Conservation (phyloP, 2,113 vertebrate genomes). For the Charina bottae region DNA sequence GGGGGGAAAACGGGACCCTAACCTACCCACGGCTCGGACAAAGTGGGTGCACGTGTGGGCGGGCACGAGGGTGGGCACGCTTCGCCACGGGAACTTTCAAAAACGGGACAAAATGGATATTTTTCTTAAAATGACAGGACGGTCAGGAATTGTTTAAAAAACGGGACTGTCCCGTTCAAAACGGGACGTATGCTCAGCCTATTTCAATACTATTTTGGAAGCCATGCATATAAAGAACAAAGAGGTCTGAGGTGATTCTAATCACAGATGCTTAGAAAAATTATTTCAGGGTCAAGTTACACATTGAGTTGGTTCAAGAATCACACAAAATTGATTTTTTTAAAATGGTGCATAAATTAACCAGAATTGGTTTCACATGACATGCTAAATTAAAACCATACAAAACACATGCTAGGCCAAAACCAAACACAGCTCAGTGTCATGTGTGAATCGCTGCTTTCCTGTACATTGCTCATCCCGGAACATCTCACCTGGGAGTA, state of each 20-base stretch:
- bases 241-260: neutral
- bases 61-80: too few species aligned
- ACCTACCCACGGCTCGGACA: too few species aligned
- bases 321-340: neutral
- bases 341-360: neutral
- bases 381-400: neutral
- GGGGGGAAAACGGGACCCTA: too few species aligned
- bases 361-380: neutral
- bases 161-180: too few species aligned
- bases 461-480: neutral
- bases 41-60: too few species aligned
- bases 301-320: too few species aligned
- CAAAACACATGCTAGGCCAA: neutral
- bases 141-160: too few species aligned
- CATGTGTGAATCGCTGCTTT: neutral
- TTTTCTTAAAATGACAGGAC: too few species aligned
- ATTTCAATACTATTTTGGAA: neutral
- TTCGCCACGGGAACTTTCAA: too few species aligned
- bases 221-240: neutral
- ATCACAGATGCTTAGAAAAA: neutral
- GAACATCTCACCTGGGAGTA: neutral
- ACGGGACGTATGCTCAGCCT: too few species aligned
- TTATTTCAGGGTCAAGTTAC: too few species aligned
- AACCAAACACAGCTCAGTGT: neutral
- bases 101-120: too few species aligned